Base-by-base conservation (phyloP, 1,140 invertebrate genomes). In the Hyles euphorbiae region DNA sequence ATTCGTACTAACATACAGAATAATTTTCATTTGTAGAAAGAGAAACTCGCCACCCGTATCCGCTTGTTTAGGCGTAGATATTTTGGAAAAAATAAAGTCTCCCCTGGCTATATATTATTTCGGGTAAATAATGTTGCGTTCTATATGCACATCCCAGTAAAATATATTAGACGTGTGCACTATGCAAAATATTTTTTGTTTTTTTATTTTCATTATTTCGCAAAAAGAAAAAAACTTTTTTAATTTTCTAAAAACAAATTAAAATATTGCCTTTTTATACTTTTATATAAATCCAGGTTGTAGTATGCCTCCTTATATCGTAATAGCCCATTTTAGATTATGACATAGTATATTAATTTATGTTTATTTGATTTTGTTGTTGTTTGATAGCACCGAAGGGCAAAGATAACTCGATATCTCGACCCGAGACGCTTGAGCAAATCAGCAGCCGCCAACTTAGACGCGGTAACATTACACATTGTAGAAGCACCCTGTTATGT, bases 31-130 rank as follows among this genome's bases (percentile, higher is more conserved):
- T 84, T 84, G 74, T 88, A 88, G 86, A 86, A 78, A 84, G 76
- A 81, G 63, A 87, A 77, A 80, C 59, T 88, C 63, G 70, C 75
- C 71, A 83, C 71, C 72, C 86, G 86, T 82, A 79, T 88, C 70
- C 75, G 82, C 81, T 84, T 87, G 69, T 64, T 87, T 83, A 87
- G 78, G 63, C 83, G 83, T 81, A 87, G 81, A 84, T 86, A 84
- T 80, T 86, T 87, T 74, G 80, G 80, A 70, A 86, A 83, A 85
- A 88, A 87, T 72, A 86, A 83, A 88, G 74, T 88, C 54, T 76
- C 76, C 53, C 83, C 85, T 59, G 74, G 72, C 72, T 72, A 59
- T 78, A 52, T 76, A 60, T 65, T 74, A 56, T 74, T 72, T 53
- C 81, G 81, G 86, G 86, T 88, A 88, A 88, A 82, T 86, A 80